Conservation (phyloP, 2,888 invertebrate species). For the Phoenoteleia sp. region DNA sequence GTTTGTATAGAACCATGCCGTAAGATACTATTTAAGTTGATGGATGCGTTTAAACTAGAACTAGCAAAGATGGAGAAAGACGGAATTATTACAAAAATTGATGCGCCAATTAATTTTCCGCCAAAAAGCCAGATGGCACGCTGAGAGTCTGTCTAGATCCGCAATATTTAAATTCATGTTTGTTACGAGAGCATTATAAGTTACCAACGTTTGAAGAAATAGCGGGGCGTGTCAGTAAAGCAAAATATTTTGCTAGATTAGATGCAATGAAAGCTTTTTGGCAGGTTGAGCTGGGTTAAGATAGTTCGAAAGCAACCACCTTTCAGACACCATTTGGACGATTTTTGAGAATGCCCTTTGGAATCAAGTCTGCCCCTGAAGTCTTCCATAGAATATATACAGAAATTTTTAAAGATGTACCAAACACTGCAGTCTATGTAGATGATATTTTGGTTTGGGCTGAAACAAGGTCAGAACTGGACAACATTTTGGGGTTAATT, state of each 20-base stretch:
- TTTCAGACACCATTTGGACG: constrained; percentile 79
- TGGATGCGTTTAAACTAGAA: neutral
- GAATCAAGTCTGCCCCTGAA: constrained; percentile 67
- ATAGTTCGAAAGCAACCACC: constrained; percentile 75
- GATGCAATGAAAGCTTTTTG: constrained; percentile 71
- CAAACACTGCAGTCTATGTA: constrained; percentile 65
- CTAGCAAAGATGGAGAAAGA: neutral
- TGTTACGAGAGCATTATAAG: constrained; percentile 33
- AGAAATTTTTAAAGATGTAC: constrained; percentile 59
- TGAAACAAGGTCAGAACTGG: constrained; percentile 32
- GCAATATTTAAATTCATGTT: constrained; percentile 25
- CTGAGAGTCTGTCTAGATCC: constrained; percentile 47
- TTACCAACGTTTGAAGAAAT: constrained; percentile 54
- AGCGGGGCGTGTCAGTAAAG: neutral
- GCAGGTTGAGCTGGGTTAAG: constrained; percentile 74
- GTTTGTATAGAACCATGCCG: constrained; percentile 8
- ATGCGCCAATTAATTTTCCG: constrained; percentile 32
- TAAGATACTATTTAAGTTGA: neutral
- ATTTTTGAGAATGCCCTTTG: constrained; percentile 63
- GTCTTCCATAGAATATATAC: constrained; percentile 70
- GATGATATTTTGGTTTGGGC: constrained; percentile 71
- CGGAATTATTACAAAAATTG: constrained; percentile 22
- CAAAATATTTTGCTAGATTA: constrained; percentile 17
- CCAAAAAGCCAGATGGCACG: constrained; percentile 14
- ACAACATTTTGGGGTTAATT: constrained; percentile 39